Conservation (phyloP, 2,888 invertebrate species). For the Rotaria socialis region DNA sequence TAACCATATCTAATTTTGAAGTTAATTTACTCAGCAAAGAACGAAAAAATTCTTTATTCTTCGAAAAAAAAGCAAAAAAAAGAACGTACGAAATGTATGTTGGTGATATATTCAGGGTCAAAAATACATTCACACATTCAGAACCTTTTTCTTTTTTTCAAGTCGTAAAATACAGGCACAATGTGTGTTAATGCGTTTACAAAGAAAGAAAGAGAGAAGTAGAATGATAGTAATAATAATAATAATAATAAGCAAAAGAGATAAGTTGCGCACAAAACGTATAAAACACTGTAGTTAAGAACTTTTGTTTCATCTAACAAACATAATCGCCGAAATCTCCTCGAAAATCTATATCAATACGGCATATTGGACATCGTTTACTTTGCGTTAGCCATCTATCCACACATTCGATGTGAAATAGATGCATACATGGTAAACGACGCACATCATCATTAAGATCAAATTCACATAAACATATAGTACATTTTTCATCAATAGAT, state of each 20-base stretch:
- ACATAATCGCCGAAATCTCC: not conserved
- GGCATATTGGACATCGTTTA: conserved; percentile 86
- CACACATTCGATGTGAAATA: conserved; percentile 86
- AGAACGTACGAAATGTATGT: conserved; percentile 9
- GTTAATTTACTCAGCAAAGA: not conserved
- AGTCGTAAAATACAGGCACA: conserved; percentile 29
- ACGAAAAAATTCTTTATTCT: conserved; percentile 29
- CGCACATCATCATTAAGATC: conserved; percentile 61
- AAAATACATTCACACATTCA: not conserved
- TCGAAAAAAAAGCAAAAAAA: conserved; percentile 6
- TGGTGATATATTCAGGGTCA: conserved; percentile 9
- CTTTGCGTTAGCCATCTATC: conserved; percentile 87
- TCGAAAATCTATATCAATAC: conserved; percentile 77
- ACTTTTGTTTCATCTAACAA: not conserved
- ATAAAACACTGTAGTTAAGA: conserved; percentile 16
- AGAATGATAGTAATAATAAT: conserved; percentile 11
- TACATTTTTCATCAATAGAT: conserved; percentile 79
- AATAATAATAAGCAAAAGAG: conserved; percentile 17
- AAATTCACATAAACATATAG: conserved; percentile 75
- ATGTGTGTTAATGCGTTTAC: conserved; percentile 20
- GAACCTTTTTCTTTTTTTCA: conserved; percentile 22
- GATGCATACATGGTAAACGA: conserved; percentile 82
- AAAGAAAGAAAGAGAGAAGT: not conserved
- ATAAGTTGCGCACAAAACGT: conserved; percentile 18
- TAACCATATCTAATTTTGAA: not conserved